Conservation (phyloP, 2,888 invertebrate species). For the Drosophila niveifrons region DNA sequence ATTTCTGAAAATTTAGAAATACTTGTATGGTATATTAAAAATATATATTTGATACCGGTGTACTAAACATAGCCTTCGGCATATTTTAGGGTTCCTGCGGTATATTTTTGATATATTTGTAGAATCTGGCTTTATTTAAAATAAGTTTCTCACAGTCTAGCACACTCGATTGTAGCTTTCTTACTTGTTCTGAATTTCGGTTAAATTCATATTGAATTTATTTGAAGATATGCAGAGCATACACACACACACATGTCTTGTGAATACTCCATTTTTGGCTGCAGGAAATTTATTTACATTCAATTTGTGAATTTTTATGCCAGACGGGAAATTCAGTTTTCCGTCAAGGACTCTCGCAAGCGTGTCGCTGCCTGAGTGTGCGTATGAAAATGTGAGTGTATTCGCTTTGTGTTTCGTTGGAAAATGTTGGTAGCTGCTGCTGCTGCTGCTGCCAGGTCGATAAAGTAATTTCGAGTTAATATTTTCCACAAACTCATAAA, state of each 20-base stretch:
- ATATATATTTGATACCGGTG: too few species aligned
- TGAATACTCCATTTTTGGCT: constrained; percentile 23
- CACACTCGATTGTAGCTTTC: too few species aligned
- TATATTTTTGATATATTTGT: too few species aligned
- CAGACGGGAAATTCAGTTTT: constrained; percentile 58
- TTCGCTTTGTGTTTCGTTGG: constrained; percentile 39
- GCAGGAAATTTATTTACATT: constrained; percentile 82
- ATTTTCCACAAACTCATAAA: constrained; percentile 77
- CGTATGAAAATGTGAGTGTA: constrained; percentile 30
- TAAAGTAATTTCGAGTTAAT: constrained; percentile 46
- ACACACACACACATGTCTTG: neutral
- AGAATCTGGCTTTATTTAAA: too few species aligned
- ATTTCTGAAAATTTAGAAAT: too few species aligned
- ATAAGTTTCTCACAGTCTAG: too few species aligned
- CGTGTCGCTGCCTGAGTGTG: constrained; percentile 6
- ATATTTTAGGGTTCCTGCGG: too few species aligned
- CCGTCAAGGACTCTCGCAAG: constrained; percentile 22
- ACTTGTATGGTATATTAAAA: too few species aligned
- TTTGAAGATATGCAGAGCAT: constrained; percentile 49
- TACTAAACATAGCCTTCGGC: too few species aligned
- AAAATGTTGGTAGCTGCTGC: constrained; percentile 31
- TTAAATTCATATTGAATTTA: constrained; percentile 70
- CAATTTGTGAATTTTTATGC: constrained; percentile 76
- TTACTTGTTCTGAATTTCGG: neutral
- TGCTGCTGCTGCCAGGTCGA: constrained; percentile 9